Conservation (phyloP, 1,140 invertebrate genomes). For the Brachionus paranguensis region DNA sequence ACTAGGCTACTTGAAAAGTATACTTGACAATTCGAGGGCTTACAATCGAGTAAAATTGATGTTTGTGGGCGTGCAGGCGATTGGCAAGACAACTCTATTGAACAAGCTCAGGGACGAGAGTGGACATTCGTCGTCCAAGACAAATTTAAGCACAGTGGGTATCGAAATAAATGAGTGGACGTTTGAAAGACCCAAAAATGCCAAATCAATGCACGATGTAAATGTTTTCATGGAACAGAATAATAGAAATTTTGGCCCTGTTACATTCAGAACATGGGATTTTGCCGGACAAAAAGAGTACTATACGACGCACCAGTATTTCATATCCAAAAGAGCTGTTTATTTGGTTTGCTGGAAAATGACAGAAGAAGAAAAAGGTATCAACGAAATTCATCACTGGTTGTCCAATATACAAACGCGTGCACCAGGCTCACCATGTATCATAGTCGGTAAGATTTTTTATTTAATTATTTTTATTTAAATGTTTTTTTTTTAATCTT, state of each 20-base stretch:
- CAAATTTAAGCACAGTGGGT: slow-evolving; percentile 46
- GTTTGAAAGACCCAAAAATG: slow-evolving; percentile 24
- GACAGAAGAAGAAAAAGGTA: slow-evolving; percentile 80
- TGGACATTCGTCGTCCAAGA: not conserved
- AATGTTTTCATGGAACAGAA: slow-evolving; percentile 8
- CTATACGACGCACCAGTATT: slow-evolving; percentile 96
- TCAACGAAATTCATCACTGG: slow-evolving; percentile 86
- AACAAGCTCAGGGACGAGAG: slow-evolving; percentile 80
- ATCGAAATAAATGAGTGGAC: slow-evolving; percentile 41
- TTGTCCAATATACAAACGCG: slow-evolving; percentile 79
- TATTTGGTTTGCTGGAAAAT: slow-evolving; percentile 93
- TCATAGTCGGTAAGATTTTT: slow-evolving; percentile 24
- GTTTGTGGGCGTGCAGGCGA: slow-evolving; percentile 88
- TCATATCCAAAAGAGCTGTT: slow-evolving; percentile 85
- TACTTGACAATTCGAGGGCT: slow-evolving; percentile 70
- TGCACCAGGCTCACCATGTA: slow-evolving; percentile 43
- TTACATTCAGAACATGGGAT: slow-evolving; percentile 97
- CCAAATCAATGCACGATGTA: not conserved
- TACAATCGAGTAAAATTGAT: slow-evolving; percentile 95
- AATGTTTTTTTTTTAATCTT: no score
- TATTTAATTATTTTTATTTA: no score
- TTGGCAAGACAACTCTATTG: slow-evolving; percentile 85
- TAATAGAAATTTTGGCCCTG: slow-evolving; percentile 61
- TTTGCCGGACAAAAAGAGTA: slow-evolving; percentile 74
- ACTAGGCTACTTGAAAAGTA: slow-evolving; percentile 80